Percentiles rank a stretch among this genome's conserved stretches.
These are phyloP conservation scores for Istiophorus platypterus DNA, from an alignment of 2,113 vertebrate species.

Conservation along the genomic window DNA sequence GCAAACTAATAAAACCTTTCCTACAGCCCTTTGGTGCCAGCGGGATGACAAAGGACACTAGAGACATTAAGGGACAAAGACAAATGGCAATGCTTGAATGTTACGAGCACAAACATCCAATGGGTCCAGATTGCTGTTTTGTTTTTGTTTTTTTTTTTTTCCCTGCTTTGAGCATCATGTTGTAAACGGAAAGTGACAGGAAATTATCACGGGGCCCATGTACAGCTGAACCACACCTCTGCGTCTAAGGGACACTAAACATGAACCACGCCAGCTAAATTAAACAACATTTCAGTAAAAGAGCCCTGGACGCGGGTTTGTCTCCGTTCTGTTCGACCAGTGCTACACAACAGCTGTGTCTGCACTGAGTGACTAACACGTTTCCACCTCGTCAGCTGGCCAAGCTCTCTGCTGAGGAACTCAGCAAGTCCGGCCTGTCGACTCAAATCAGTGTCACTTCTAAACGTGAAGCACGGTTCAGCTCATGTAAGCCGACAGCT, in stretches of 20 bases:
- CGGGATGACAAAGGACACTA: background rate
- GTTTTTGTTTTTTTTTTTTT: too few species aligned
- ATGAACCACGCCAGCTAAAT: slow-evolving; percentile 1
- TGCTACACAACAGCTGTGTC: slow-evolving; percentile 49
- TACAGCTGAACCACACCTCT: background rate
- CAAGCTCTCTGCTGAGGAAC: slow-evolving; percentile 41
- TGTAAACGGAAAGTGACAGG: background rate
- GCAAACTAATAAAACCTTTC: background rate
- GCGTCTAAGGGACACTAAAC: background rate
- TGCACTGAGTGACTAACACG: slow-evolving; percentile 50
- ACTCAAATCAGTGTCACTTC: slow-evolving; percentile 53
- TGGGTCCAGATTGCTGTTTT: background rate
- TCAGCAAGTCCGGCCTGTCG: slow-evolving; percentile 56
- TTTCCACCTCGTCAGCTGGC: slow-evolving; percentile 60
- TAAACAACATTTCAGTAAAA: slow-evolving; percentile 15
- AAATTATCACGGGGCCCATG: background rate
- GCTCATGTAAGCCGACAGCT: slow-evolving; percentile 4
- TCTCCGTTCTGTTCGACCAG: slow-evolving; percentile 33
- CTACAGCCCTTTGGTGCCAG: background rate
- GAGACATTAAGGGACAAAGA: background rate
- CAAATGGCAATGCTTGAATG: background rate
- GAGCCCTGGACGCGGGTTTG: slow-evolving; percentile 8
- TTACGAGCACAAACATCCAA: background rate
- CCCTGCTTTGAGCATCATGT: background rate
- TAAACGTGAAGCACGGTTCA: slow-evolving; percentile 30